Evolutionary conservation across 1,140 invertebrate genomes (phyloP).

Genomic region (Coelopa frigida): DNA sequence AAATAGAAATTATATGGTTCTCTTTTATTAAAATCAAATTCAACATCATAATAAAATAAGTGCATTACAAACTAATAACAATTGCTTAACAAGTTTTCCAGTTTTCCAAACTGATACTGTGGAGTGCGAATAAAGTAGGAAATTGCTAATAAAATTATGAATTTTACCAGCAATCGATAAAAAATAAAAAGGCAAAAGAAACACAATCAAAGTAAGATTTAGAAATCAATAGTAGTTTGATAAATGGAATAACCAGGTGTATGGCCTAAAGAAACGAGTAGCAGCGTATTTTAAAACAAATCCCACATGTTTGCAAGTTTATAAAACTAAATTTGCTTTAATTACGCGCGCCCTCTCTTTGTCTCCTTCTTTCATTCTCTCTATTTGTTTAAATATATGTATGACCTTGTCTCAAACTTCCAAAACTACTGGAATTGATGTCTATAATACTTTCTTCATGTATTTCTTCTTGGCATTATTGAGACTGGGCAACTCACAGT

Average conservation of each 20-base stretch:
- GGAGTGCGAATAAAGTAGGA: too few species aligned
- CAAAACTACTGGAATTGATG: constrained; percentile 31
- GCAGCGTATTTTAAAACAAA: background rate
- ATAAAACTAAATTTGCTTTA: constrained; percentile 1
- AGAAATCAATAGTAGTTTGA: constrained; percentile 9
- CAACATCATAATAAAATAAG: too few species aligned
- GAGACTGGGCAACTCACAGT: constrained; percentile 41
- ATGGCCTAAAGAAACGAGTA: background rate
- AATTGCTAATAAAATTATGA: too few species aligned
- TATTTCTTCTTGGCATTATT: constrained; percentile 43
- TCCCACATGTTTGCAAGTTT: background rate
- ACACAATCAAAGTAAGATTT: constrained; percentile 8
- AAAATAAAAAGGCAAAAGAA: constrained; percentile 1
- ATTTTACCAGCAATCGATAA: constrained; percentile 1
- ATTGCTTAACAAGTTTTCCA: constrained; percentile 1
- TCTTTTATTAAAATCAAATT: too few species aligned
- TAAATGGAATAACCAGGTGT: constrained; percentile 9
- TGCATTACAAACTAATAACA: background rate
- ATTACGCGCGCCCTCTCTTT: background rate
- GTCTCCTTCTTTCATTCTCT: background rate
- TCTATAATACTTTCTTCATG: constrained; percentile 45
- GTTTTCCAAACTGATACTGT: constrained; percentile 1
- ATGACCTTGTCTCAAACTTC: constrained; percentile 13
- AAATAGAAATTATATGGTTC: too few species aligned
- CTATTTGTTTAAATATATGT: background rate